A percentile compares a stretch with the other conserved stretches of the same genome.
These are phyloP conservation scores for Pogona vitticeps DNA, from an alignment of 2,113 vertebrate genomes.

Conservation along the genomic window DNA sequence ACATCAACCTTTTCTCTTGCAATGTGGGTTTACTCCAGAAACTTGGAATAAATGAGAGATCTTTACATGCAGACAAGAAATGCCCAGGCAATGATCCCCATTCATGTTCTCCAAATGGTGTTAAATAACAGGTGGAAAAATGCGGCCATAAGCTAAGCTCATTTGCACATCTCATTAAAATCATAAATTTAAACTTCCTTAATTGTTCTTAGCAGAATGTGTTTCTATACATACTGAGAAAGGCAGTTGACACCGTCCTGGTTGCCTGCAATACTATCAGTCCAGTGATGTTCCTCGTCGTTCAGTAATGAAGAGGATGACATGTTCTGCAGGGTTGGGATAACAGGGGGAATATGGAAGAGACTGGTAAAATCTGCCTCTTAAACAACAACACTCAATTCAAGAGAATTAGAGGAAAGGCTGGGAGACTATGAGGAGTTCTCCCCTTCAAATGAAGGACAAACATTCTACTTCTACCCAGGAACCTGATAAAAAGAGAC, in stretches of 20 bases:
- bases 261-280: neutral
- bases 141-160: neutral
- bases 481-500: neutral
- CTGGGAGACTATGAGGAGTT: neutral
- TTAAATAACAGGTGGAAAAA: neutral
- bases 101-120: neutral
- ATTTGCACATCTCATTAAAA: neutral
- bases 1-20: neutral
- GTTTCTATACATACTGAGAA: conserved; percentile 53
- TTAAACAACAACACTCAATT: neutral
- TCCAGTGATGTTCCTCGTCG: conserved; percentile 38
- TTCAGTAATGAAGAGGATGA: conserved; percentile 14
- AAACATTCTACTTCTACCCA: neutral
- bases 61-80: neutral
- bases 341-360: neutral
- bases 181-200: neutral
- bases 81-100: no score
- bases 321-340: conserved; percentile 35
- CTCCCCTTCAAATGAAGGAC: neutral
- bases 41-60: neutral
- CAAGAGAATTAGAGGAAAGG: neutral
- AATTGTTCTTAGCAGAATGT: neutral
- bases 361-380: neutral
- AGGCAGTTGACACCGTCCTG: conserved; percentile 5
- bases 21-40: neutral